Evolutionary conservation across 2,113 vertebrate species (phyloP), one percentile per base, ranked within the genome.

Genomic region (Anser brachyrhynchus): DNA sequence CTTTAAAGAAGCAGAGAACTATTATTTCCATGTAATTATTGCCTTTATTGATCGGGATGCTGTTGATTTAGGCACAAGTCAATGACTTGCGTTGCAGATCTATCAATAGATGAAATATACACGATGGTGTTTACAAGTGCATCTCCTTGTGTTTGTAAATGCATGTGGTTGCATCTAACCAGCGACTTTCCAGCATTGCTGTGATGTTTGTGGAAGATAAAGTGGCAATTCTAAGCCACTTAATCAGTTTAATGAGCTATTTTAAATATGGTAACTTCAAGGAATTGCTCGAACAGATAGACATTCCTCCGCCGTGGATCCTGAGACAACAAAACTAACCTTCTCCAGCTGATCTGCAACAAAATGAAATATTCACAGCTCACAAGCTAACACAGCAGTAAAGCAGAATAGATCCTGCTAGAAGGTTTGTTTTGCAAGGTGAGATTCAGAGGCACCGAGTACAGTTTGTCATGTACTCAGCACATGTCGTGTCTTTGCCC

Each of bases 241-340:
- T 84, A 81, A 93, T 94, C 83, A 84, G 46, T 95, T 96, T 90
- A 87, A 90, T 92, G 96, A 93, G 59, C 79, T 71, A 77, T 74
- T 92, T 89, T 73, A 67, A 93, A 87, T 81, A 74, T 8, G 52
- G 74, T 57, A 23, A 22, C 78, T 89, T 89, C 41, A 37, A 39
- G 84, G 58, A 57, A 43, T 19, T 64, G 75, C 61, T 95, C 2
- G 1, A 77, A 41, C 49, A 58, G 41, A 41, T 51, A 51, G 35
- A 64, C 3, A 2, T 81, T 89, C 49, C 37, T 85, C 66, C 65
- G 67, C 74, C 67, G 25, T 17, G 0, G 46, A 69, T 58, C 67
- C 66, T n/a, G 81, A 58, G 87, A 62, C 44, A 58, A 90, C 86
- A 77, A 46, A 88, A 76, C 46, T 28, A 57, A 35, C 33, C 13